A percentile compares a stretch with the other conserved stretches of the same genome.
Evolutionary conservation across 2,888 invertebrate species (phyloP).

Genomic region (Agrotis puta): DNA sequence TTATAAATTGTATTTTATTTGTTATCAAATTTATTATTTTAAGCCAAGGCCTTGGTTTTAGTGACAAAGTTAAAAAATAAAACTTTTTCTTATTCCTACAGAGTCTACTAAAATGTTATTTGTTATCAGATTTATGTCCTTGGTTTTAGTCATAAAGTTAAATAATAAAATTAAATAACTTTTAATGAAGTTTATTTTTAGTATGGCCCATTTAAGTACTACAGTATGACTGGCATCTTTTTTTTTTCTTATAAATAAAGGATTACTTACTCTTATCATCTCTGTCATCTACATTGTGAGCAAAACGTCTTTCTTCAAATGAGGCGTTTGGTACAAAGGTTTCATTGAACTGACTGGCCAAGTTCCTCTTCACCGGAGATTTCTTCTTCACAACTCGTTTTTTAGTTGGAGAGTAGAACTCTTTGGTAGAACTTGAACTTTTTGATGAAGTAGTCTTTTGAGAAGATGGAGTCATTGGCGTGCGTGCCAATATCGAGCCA

Average conservation of each 20-base stretch:
- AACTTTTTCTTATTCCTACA: neutral
- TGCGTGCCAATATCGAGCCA: conserved; percentile 7
- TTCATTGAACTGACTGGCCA: conserved; percentile 62
- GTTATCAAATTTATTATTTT: no score
- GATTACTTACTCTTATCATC: conserved; percentile 84
- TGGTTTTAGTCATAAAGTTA: neutral
- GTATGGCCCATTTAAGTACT: neutral
- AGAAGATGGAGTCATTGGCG: conserved; percentile 56
- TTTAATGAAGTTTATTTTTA: neutral
- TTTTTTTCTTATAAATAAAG: neutral
- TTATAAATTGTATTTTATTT: no score
- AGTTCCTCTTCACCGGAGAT: conserved; percentile 75
- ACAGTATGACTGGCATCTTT: neutral
- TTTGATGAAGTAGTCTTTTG: conserved; percentile 38
- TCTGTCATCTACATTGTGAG: conserved; percentile 66
- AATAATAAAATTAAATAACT: neutral
- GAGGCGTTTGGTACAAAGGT: conserved; percentile 42
- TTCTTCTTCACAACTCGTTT: conserved; percentile 73
- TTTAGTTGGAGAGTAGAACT: conserved; percentile 81
- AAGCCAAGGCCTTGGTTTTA: no score
- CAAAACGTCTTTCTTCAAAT: conserved; percentile 54
- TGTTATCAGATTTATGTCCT: no score
- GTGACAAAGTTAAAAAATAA: no score
- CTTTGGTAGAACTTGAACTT: conserved; percentile 67
- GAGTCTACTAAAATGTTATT: neutral